Conservation (phyloP, 2,113 vertebrate genomes). For the Anolis sagrei region DNA sequence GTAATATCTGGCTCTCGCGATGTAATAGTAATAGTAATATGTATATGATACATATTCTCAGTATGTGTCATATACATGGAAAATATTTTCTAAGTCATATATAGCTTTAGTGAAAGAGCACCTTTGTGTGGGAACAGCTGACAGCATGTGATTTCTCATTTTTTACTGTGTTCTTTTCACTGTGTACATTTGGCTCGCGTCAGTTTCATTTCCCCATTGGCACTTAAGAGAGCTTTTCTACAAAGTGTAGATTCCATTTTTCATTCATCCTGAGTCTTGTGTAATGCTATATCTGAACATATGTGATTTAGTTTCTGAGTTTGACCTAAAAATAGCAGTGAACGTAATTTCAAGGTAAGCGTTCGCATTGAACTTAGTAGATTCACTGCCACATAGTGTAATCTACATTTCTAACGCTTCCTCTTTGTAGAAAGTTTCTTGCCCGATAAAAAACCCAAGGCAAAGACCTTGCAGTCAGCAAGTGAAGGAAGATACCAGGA, state of each 20-base stretch:
- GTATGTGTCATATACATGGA: background rate
- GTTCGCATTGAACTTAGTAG: background rate
- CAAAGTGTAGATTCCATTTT: constrained; percentile 19
- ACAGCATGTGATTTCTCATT: background rate
- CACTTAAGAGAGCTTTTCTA: constrained; percentile 43
- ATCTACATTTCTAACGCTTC: background rate
- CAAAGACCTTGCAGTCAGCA: constrained; percentile 40
- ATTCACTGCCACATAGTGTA: background rate
- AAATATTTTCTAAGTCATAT: background rate
- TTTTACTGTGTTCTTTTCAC: background rate
- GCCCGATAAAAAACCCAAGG: constrained; percentile 12
- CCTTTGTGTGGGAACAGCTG: background rate
- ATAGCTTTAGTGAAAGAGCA: background rate
- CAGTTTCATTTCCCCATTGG: constrained; percentile 72
- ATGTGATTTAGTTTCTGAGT: background rate
- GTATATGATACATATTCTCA: background rate
- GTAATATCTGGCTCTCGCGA: background rate
- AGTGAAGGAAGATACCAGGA: constrained; percentile 36
- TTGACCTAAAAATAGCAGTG: background rate
- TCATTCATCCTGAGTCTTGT: constrained; percentile 26
- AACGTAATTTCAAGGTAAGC: background rate
- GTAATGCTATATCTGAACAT: background rate
- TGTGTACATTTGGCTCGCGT: constrained; percentile 16
- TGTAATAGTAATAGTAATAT: background rate
- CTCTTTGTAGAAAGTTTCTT: constrained; percentile 28